Evolutionary conservation across 2,797 vertebrate species (phyloP).

Genomic region (Chiroxiphia lanceolata): DNA sequence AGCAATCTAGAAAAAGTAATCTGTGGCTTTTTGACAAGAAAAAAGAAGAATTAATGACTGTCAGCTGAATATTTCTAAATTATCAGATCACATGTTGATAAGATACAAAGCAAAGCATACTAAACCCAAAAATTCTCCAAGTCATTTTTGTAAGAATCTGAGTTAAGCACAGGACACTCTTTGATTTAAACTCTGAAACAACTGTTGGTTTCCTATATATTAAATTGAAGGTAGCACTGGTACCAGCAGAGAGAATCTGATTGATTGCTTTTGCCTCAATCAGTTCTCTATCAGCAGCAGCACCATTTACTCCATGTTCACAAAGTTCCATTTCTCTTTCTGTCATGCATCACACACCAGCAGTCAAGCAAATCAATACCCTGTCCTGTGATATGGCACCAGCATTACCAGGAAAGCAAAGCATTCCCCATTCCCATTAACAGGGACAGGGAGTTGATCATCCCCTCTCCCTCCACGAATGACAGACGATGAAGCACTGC

Average conservation of each 20-base stretch:
- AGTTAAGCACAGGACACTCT: not conserved
- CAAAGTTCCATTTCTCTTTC: conserved; percentile 44
- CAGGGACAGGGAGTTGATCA: not conserved
- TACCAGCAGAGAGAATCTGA: not conserved
- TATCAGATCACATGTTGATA: not conserved
- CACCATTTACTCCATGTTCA: conserved; percentile 3
- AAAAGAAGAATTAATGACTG: not conserved
- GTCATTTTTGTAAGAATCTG: not conserved
- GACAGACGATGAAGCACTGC: not conserved
- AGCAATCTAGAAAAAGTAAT: not conserved
- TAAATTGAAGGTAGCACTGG: not conserved
- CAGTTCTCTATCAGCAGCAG: not conserved
- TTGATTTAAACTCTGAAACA: not conserved
- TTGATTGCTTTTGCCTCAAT: not conserved
- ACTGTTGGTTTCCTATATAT: not conserved
- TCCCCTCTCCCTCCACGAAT: not conserved
- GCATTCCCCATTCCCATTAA: not conserved
- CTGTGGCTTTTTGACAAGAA: not conserved
- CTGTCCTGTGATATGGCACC: not conserved
- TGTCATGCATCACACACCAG: not conserved
- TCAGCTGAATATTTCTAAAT: not conserved
- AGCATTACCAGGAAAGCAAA: not conserved
- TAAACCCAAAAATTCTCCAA: not conserved
- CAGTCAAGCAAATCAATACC: conserved; percentile 43
- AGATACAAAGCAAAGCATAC: not conserved